A percentile compares a stretch with the other conserved stretches of the same genome.
Evolutionary conservation across 2,113 vertebrate species (phyloP).

Genomic region (Muntiacus muntjak): DNA sequence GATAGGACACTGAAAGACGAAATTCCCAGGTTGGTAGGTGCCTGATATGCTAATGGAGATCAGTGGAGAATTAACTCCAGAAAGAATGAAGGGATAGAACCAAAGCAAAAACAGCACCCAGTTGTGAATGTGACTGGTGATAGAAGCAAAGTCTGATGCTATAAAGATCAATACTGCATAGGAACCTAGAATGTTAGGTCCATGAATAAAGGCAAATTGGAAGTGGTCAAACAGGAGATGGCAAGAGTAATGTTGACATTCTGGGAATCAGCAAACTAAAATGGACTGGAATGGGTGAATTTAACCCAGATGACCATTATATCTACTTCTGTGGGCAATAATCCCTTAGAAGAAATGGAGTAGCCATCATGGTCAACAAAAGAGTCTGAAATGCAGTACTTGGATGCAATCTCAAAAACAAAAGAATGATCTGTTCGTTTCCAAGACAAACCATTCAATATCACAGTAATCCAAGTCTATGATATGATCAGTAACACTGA

Average conservation of each 20-base stretch:
- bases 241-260: accelerated
- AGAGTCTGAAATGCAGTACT: background rate
- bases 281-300: background rate
- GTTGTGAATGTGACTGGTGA: background rate
- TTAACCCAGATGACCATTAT: background rate
- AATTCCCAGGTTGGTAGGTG: background rate
- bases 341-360: background rate
- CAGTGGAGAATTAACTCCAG: background rate
- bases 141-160: background rate
- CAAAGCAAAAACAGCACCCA: background rate
- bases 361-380: background rate
- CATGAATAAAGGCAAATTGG: background rate
- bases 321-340: background rate
- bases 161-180: background rate
- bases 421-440: background rate
- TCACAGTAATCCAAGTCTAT: background rate
- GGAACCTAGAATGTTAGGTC: background rate
- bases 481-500: background rate
- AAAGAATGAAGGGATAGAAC: background rate
- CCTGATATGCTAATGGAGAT: background rate
- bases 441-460: background rate
- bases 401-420: accelerated
- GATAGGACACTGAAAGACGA: background rate
- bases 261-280: background rate
- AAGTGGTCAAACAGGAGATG: background rate